These are phyloP conservation scores for Albula glossodonta DNA, from an alignment of 2,113 vertebrate genomes.

Conservation along the genomic window DNA sequence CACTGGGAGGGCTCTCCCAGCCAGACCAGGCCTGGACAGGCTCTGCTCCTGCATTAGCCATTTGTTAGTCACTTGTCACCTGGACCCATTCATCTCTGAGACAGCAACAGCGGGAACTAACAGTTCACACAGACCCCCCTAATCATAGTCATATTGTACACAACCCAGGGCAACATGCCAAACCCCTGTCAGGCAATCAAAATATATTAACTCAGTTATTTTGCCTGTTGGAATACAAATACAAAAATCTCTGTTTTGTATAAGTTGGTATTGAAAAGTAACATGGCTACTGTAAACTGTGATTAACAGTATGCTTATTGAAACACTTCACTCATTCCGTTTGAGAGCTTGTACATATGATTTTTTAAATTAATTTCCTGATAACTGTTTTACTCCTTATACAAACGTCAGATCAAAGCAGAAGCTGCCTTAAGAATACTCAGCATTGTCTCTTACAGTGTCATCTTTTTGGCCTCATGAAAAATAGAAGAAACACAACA, in stretches of 20 bases:
- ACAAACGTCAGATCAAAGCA: neutral
- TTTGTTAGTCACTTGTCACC: neutral
- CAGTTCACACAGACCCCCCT: neutral
- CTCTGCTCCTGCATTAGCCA: neutral
- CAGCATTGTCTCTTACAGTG: neutral
- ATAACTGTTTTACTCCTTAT: neutral
- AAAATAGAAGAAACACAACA: neutral
- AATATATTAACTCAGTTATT: neutral
- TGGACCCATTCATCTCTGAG: neutral
- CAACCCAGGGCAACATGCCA: neutral
- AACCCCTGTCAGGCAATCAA: neutral
- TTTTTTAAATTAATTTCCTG: no score
- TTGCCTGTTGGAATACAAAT: neutral
- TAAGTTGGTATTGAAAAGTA: no score
- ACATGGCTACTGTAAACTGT: no score
- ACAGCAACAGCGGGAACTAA: neutral
- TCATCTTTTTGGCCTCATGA: neutral
- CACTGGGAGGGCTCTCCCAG: neutral
- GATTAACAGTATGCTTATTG: no score
- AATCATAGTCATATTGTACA: conserved; percentile 11
- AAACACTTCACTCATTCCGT: no score
- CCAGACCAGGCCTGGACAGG: neutral
- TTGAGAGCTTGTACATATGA: no score
- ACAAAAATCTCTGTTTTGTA: neutral
- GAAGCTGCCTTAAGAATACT: neutral